These are phyloP conservation scores for Pangasius djambal DNA, from an alignment of 2,797 vertebrate species.

Conservation along the genomic window DNA sequence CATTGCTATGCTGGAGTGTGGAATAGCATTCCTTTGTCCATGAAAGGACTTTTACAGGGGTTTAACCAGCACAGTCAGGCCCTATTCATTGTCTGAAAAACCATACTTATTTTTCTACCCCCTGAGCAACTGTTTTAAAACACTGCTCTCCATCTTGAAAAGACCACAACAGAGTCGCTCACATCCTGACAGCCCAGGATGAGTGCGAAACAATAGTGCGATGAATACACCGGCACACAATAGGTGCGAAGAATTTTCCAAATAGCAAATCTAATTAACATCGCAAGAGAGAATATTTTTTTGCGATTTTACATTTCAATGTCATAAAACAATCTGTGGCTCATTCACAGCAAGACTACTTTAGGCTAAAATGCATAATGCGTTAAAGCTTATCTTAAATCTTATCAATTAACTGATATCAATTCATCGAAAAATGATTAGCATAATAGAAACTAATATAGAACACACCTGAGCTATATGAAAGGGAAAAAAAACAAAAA, in stretches of 20 bases:
- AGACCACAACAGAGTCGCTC: conserved; percentile 70
- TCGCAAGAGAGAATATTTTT: conserved; percentile 14
- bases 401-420: not conserved
- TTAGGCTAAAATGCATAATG: not conserved
- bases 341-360: not conserved
- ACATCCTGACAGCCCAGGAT: conserved; percentile 68
- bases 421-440: not conserved
- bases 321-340: conserved; percentile 6
- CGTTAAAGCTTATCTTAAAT: not conserved
- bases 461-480: conserved; percentile 8
- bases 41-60: conserved; percentile 69
- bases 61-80: conserved; percentile 53
- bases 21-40: conserved; percentile 68
- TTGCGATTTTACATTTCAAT: not conserved
- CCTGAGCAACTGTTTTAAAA: conserved; percentile 65
- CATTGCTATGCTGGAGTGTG: conserved; percentile 56
- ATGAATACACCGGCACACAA: conserved; percentile 45
- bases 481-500: not conserved
- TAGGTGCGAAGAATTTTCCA: conserved; percentile 27
- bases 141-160: conserved; percentile 68
- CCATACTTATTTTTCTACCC: conserved; percentile 64
- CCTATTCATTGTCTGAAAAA: conserved; percentile 65
- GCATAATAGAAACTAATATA: not conserved
- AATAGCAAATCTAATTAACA: conserved; percentile 26
- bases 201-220: conserved; percentile 67